Evolutionary conservation across 1,140 invertebrate genomes (phyloP).

Genomic region (Dendroctonus valens): DNA sequence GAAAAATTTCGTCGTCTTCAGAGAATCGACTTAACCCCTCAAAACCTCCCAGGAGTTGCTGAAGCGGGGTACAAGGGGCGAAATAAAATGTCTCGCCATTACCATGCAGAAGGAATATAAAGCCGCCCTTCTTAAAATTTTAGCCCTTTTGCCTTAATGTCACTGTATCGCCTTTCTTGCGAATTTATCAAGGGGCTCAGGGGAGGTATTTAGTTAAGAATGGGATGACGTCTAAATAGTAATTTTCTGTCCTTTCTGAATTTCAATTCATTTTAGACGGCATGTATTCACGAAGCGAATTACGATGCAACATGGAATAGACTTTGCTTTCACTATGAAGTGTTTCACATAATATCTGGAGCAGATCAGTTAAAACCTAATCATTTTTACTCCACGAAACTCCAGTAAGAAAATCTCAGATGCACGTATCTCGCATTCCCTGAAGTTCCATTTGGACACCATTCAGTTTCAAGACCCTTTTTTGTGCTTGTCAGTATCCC

Average conservation of each 20-base stretch:
- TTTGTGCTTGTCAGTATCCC: too few relatives aligned
- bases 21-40: slow-evolving; percentile 5
- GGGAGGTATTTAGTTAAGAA: slow-evolving; percentile 43
- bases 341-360: too few relatives aligned
- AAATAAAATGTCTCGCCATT: slow-evolving; percentile 34
- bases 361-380: too few relatives aligned
- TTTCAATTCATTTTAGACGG: too few relatives aligned
- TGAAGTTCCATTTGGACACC: too few relatives aligned
- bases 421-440: too few relatives aligned
- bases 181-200: slow-evolving; percentile 42
- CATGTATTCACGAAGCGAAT: too few relatives aligned
- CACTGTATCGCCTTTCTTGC: slow-evolving; percentile 47
- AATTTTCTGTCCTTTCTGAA: neutral
- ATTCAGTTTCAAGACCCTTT: too few relatives aligned
- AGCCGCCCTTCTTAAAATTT: slow-evolving; percentile 40
- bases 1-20: slow-evolving; percentile 20
- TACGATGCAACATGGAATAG: too few relatives aligned
- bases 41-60: neutral
- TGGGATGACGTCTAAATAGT: slow-evolving; percentile 15
- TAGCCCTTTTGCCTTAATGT: slow-evolving; percentile 45
- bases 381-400: too few relatives aligned
- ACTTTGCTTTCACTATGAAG: too few relatives aligned
- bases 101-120: slow-evolving; percentile 31
- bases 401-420: too few relatives aligned
- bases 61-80: slow-evolving; percentile 4